Evolutionary conservation across 1,140 invertebrate species (phyloP).

Genomic region (Pseudachorutes palmiensis): DNA sequence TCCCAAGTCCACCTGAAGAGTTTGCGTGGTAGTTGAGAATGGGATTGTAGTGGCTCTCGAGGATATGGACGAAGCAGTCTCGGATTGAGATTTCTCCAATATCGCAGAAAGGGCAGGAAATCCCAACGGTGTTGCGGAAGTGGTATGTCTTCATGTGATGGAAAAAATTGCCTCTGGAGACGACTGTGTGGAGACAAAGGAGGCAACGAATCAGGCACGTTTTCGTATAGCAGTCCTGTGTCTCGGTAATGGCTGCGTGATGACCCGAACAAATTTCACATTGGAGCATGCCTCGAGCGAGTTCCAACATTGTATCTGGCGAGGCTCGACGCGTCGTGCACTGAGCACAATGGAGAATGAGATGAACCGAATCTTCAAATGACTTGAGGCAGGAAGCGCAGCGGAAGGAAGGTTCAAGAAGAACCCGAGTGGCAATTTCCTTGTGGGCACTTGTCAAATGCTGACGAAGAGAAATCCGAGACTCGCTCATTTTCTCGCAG

Average conservation of each 20-base stretch:
- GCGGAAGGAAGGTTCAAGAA: constrained; percentile 22
- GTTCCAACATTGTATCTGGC: constrained; percentile 15
- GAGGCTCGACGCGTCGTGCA: not conserved
- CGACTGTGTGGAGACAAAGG: constrained; percentile 17
- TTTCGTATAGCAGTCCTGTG: constrained; percentile 18
- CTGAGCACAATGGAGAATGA: constrained; percentile 3
- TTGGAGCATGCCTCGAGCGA: constrained; percentile 15
- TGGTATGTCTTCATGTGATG: constrained; percentile 24
- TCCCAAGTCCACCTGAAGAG: not conserved
- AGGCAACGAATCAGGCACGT: constrained; percentile 22
- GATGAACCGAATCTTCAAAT: constrained; percentile 11
- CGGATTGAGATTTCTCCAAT: constrained; percentile 5
- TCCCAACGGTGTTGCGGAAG: not conserved
- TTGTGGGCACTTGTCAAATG: constrained; percentile 17
- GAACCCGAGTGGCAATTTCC: constrained; percentile 8
- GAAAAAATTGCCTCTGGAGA: constrained; percentile 20
- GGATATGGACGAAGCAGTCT: constrained; percentile 22
- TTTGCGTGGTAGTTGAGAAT: not conserved
- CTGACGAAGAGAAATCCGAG: constrained; percentile 12
- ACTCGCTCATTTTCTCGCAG: constrained; percentile 5
- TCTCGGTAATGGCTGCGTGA: constrained; percentile 20
- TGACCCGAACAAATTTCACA: constrained; percentile 23
- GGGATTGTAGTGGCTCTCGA: constrained; percentile 18
- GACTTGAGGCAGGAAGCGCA: constrained; percentile 18
- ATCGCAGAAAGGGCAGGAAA: constrained; percentile 24